A percentile compares a stretch with the other conserved stretches of the same genome.
Evolutionary conservation across 2,113 vertebrate genomes (phyloP).

Genomic region (Clarias gariepinus): DNA sequence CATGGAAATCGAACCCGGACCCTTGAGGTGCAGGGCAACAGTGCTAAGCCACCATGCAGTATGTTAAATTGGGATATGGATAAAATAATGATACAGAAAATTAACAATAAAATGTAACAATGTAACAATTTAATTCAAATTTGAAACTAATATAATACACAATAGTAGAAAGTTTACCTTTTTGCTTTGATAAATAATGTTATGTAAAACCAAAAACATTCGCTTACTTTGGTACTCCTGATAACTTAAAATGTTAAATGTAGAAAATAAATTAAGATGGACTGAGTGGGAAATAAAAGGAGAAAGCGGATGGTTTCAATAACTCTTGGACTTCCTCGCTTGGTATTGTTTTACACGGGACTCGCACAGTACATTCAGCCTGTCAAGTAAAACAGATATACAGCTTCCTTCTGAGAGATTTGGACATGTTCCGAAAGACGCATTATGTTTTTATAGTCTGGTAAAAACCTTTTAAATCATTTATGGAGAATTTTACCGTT

Average conservation of each 20-base stretch:
- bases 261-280: background rate
- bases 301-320: background rate
- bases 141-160: background rate
- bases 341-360: background rate
- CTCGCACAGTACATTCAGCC: background rate
- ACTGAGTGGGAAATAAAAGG: background rate
- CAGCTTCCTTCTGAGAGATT: background rate
- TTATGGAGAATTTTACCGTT: background rate
- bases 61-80: no score
- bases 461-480: conserved; percentile 5
- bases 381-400: background rate
- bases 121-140: background rate
- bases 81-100: no score
- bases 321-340: background rate
- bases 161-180: background rate
- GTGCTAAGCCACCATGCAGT: no score
- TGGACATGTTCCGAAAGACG: background rate
- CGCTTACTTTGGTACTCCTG: background rate
- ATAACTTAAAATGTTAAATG: background rate
- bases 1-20: no score
- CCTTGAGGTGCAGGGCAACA: no score
- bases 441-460: background rate
- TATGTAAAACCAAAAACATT: background rate
- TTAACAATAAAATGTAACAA: no score
- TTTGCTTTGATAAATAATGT: background rate